Conservation (phyloP, 2,113 vertebrate species). For the Telmatochromis brachygnathus region DNA sequence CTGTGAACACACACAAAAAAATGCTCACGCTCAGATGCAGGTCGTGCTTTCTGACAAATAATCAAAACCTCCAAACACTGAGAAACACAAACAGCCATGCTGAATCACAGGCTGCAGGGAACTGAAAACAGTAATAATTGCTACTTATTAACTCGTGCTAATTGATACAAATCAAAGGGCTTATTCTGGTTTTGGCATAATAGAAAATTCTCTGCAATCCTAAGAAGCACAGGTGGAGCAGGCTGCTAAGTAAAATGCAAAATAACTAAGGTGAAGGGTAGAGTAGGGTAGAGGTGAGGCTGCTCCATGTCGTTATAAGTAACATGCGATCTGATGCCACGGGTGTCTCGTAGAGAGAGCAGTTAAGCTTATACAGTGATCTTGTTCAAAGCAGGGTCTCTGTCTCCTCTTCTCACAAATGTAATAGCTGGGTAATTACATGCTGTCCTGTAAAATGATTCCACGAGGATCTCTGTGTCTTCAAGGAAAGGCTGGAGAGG, state of each 20-base stretch:
- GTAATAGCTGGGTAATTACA: conserved; percentile 30
- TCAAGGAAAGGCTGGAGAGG: background rate
- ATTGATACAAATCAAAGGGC: background rate
- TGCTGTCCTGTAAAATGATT: background rate
- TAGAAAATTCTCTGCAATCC: background rate
- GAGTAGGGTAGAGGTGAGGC: background rate
- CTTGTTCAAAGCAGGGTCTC: conserved; percentile 43
- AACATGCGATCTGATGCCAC: background rate
- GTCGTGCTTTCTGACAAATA: background rate
- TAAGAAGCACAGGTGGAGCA: background rate
- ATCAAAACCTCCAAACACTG: background rate
- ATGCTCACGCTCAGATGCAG: background rate
- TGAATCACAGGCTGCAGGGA: background rate
- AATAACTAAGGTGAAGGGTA: background rate
- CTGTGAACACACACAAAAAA: background rate
- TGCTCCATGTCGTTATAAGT: background rate
- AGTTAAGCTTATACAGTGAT: conserved; percentile 50
- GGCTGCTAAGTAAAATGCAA: background rate
- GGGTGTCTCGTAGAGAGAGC: background rate
- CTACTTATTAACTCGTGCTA: background rate
- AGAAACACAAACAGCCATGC: background rate
- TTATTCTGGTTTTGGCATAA: background rate
- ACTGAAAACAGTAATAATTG: background rate
- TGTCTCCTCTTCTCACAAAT: conserved; percentile 7
- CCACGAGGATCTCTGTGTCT: background rate